phyloP scores from a whole-genome alignment of 2,113 vertebrate species.

The Parotia lawesii region DNA sequence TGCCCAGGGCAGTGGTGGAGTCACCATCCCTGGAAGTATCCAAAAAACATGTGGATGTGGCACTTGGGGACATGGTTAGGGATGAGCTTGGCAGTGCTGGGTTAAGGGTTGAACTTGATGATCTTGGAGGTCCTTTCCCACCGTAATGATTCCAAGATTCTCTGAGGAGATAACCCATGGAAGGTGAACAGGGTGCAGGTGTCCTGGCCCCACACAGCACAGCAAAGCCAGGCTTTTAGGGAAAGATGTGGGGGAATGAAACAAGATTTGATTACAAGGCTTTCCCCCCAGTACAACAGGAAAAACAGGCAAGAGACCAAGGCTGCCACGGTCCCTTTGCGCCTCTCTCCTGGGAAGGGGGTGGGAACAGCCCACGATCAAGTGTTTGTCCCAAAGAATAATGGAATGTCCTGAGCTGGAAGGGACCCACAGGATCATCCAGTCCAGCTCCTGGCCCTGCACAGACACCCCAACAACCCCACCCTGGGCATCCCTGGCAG shows the following conservation, averaged over 20 bases:
- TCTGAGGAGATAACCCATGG: not conserved
- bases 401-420: accelerated
- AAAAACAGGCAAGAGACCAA: not conserved
- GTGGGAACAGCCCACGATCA: not conserved
- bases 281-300: not conserved
- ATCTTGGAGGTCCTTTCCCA: not conserved
- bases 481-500: not conserved
- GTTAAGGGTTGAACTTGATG: not conserved
- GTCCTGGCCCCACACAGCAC: not conserved
- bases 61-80: not conserved
- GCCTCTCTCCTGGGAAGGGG: not conserved
- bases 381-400: not conserved
- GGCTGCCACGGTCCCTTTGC: not conserved
- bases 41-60: not conserved
- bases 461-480: not conserved
- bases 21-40: not conserved
- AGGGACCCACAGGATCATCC: not conserved
- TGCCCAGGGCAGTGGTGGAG: not conserved
- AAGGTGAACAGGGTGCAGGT: not conserved
- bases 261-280: not conserved
- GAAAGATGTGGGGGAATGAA: not conserved
- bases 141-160: not conserved
- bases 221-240: not conserved
- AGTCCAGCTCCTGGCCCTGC: not conserved
- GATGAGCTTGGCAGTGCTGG: not conserved